Evolutionary conservation across 2,888 invertebrate species (phyloP), one percentile per base, ranked within the genome.

Genomic region (Pyrrhosoma nymphula): DNA sequence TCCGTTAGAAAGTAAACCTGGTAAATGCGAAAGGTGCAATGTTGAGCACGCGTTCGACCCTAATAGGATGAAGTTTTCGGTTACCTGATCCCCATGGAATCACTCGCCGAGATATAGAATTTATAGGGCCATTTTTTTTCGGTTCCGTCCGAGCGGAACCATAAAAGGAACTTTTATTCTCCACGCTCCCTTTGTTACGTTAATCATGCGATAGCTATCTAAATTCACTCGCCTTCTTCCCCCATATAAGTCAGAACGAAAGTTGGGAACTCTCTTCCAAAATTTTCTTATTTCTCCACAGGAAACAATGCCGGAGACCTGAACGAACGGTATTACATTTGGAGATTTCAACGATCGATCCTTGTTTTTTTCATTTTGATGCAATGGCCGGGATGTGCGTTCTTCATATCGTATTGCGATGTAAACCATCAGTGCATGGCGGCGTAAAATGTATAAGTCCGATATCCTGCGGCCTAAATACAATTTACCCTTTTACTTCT

Each of bases 181-280:
- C 82, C 82, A 82, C 82, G 82, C 82, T 82, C 82, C 82, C 82
- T 82, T 82, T 82, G 82, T 30, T 82, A 14, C 82, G 4, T 30
- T 82, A 35, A 82, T 82, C 82, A 82, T 82, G 14, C 82, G 82
- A 82, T 82, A 14, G 35, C 82, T 82, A 82, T 82, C 82, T 82
- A 16, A 82, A 82, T 82, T 82, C 82, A 35, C 16, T 35, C 82
- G 82, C 35, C 26, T n/a, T 14, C 82, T n/a, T 26, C 82, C n/a
- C 35, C 47, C 47, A 8, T 47, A 47, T 47, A 47, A 47, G 35
- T 18, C 35, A 3, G 16, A 3, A 12, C 82, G 82, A 82, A 35
- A 82, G 82, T 26, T 30, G 14, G 35, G 8, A 35, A 26, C 12
- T 69, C 35, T 16, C 35, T 82, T 35, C 82, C 35, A 0, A 30